These are phyloP conservation scores for Octodonta nipae DNA, from an alignment of 2,888 invertebrate genomes.

Conservation along the genomic window DNA sequence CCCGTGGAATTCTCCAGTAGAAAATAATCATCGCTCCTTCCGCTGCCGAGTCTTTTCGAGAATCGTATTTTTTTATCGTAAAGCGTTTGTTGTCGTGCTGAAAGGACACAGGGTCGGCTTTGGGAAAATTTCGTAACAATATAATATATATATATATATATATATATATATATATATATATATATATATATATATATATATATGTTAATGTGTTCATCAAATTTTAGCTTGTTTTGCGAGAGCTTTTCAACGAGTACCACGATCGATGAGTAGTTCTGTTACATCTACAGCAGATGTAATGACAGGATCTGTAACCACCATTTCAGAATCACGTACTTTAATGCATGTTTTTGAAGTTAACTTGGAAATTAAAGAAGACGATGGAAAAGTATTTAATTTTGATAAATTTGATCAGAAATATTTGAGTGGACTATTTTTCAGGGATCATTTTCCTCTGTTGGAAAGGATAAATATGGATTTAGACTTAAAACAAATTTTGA, in stretches of 20 bases:
- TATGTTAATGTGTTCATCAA: neutral
- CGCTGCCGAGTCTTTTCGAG: no score
- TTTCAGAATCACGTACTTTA: conserved; percentile 46
- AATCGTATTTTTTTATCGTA: no score
- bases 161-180: no score
- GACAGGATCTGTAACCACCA: conserved; percentile 48
- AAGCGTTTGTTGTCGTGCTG: no score
- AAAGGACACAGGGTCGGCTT: no score
- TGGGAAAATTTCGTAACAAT: no score
- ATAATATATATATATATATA: no score
- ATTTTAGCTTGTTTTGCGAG: conserved; percentile 73
- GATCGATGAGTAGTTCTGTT: conserved; percentile 67
- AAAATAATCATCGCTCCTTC: no score
- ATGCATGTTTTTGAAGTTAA: conserved; percentile 82
- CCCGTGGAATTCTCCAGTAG: no score
- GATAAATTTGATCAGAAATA: neutral
- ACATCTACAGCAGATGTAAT: conserved; percentile 39
- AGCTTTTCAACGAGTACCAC: conserved; percentile 80
- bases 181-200: no score
- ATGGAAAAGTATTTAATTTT: conserved; percentile 51
- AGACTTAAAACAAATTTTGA: conserved; percentile 72
- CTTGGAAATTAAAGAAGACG: conserved; percentile 86
- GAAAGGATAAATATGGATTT: conserved; percentile 75
- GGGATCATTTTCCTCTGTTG: conserved; percentile 70
- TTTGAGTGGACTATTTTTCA: conserved; percentile 23